Percentiles rank a stretch among this genome's conserved stretches.
These are phyloP conservation scores for Cervus canadensis DNA, from an alignment of 2,113 vertebrate genomes.

Conservation along the genomic window DNA sequence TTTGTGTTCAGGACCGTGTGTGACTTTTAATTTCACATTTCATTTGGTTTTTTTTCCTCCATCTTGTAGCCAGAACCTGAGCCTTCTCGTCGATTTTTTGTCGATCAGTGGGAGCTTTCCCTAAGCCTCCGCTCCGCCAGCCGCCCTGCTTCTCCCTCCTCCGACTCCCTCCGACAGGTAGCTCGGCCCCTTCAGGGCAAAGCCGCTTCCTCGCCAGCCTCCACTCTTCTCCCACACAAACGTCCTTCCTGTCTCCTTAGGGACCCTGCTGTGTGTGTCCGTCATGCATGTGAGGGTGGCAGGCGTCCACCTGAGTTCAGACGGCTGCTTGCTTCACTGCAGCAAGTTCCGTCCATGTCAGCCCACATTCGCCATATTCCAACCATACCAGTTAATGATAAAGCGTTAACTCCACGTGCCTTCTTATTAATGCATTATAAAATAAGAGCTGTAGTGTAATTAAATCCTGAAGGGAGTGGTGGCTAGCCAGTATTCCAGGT, in stretches of 20 bases:
- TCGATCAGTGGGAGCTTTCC: slow-evolving; percentile 91
- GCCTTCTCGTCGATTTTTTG: slow-evolving; percentile 87
- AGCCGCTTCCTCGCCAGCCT: slow-evolving; percentile 49
- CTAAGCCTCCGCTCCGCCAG: slow-evolving; percentile 80
- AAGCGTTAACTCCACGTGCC: background rate
- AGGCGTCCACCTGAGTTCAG: background rate
- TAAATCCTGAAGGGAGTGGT: background rate
- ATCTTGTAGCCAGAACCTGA: slow-evolving; percentile 87
- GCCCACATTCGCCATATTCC: background rate
- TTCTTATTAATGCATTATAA: background rate
- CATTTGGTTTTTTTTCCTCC: slow-evolving; percentile 55
- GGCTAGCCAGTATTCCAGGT: background rate
- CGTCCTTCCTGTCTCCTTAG: background rate
- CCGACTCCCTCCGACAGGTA: slow-evolving; percentile 93
- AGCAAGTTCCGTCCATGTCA: background rate
- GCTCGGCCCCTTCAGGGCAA: slow-evolving; percentile 58
- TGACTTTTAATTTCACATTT: slow-evolving; percentile 6
- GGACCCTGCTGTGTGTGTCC: background rate
- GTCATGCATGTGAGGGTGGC: background rate
- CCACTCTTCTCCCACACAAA: slow-evolving; percentile 30
- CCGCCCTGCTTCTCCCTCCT: slow-evolving; percentile 83
- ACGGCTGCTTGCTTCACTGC: background rate
- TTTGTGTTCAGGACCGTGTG: background rate
- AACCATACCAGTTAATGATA: background rate
- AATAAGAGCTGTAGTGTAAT: background rate